These are phyloP conservation scores for Trachurus trachurus DNA, from an alignment of 2,797 vertebrate species.

Conservation along the genomic window DNA sequence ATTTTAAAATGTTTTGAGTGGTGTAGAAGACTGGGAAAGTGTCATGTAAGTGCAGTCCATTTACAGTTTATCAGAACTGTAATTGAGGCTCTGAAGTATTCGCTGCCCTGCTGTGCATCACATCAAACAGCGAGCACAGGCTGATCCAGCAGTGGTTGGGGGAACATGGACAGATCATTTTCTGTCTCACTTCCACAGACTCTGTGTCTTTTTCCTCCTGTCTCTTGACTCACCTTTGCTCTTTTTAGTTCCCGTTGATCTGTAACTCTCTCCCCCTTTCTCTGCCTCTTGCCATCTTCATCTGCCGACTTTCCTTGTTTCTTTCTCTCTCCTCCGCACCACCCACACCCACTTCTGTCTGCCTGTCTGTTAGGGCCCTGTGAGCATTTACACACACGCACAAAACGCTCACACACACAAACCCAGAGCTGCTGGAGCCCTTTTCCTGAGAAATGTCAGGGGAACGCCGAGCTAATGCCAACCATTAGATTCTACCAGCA, in stretches of 20 bases:
- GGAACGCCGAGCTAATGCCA: slow-evolving; percentile 65
- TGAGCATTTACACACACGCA: slow-evolving; percentile 23
- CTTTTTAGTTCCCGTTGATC: slow-evolving; percentile 28
- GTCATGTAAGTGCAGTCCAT: too few species aligned
- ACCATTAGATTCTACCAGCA: slow-evolving; percentile 61
- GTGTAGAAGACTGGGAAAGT: too few species aligned
- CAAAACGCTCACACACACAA: slow-evolving; percentile 24
- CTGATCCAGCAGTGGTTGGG: slow-evolving; percentile 8
- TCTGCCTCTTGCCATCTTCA: background rate
- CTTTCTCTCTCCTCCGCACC: slow-evolving; percentile 39
- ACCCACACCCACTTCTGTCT: slow-evolving; percentile 64
- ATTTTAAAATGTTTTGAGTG: too few species aligned
- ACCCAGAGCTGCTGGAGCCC: slow-evolving; percentile 51
- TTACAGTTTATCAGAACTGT: background rate
- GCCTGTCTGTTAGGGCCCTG: slow-evolving; percentile 37
- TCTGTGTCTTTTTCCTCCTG: background rate
- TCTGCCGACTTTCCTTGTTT: background rate
- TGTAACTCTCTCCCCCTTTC: background rate
- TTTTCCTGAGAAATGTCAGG: slow-evolving; percentile 70
- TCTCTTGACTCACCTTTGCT: slow-evolving; percentile 52
- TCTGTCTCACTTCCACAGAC: background rate
- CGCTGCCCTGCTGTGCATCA: background rate
- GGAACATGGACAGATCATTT: slow-evolving; percentile 11
- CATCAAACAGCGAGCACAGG: slow-evolving; percentile 8
- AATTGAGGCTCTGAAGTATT: background rate